phyloP scores from a whole-genome alignment of 1,140 invertebrate genomes.

The Drosophila tristis region DNA sequence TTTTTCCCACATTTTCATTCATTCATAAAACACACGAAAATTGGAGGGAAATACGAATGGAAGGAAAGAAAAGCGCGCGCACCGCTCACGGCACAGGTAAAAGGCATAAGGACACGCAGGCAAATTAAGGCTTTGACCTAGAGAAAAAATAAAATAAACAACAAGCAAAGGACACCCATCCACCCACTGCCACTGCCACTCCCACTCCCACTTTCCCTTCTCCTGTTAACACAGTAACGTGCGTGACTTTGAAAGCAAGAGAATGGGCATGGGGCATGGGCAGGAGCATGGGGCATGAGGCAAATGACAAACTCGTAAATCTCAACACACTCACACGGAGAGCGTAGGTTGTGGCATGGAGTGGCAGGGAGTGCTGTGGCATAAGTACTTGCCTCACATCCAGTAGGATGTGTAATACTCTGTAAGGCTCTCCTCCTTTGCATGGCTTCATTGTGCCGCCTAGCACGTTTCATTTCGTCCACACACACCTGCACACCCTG shows the following conservation, averaged over 20 bases:
- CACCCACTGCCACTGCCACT: constrained; percentile 2
- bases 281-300: constrained; percentile 8
- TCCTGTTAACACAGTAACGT: constrained; percentile 62
- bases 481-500: constrained; percentile 21
- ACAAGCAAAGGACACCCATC: constrained; percentile 18
- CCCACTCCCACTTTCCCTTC: constrained; percentile 1
- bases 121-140: constrained; percentile 83
- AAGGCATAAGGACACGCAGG: constrained; percentile 57
- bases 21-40: constrained; percentile 69
- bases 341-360: constrained; percentile 4
- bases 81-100: constrained; percentile 19
- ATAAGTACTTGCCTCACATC: constrained; percentile 23
- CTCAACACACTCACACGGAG: constrained; percentile 45
- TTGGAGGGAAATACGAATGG: background rate
- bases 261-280: background rate
- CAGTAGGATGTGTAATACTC: constrained; percentile 36
- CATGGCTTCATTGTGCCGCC: constrained; percentile 77
- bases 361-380: constrained; percentile 21
- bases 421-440: constrained; percentile 50
- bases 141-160: constrained; percentile 77
- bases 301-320: constrained; percentile 80
- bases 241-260: constrained; percentile 76
- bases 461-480: constrained; percentile 79
- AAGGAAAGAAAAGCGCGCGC: constrained; percentile 22
- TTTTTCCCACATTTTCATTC: constrained; percentile 61